Percentiles rank a stretch among this genome's conserved stretches.
Conservation (phyloP, 2,888 invertebrate genomes). For the Nyleta sp. region DNA sequence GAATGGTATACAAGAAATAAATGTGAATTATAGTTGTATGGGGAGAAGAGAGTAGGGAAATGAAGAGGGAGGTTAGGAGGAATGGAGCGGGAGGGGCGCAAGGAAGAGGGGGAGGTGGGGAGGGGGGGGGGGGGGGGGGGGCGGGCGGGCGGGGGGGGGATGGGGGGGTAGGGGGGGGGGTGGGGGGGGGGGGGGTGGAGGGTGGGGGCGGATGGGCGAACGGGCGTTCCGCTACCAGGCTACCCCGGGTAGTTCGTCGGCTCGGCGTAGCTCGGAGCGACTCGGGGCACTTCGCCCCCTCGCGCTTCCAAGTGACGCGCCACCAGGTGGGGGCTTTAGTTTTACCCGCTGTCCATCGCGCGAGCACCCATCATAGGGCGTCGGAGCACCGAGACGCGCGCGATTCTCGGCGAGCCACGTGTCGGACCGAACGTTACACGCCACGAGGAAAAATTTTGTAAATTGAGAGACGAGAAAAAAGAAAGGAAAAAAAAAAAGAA, state of each 20-base stretch:
- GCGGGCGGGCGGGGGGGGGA: no score
- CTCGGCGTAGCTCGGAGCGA: constrained; percentile 70
- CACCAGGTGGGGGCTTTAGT: constrained; percentile 55
- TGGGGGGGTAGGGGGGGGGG: no score
- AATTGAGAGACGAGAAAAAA: not conserved
- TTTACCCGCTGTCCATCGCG: constrained; percentile 68
- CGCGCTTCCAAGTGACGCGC: constrained; percentile 37
- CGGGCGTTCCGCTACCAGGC: constrained; percentile 64
- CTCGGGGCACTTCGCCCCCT: constrained; percentile 63
- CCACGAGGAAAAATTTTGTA: not conserved
- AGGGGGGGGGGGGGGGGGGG: no score
- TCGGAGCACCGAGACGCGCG: constrained; percentile 77
- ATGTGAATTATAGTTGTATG: no score
- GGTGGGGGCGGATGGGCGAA: constrained; percentile 55
- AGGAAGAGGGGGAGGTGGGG: no score
- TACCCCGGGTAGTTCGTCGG: constrained; percentile 66
- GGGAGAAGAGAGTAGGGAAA: no score
- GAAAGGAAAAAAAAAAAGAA: no score
- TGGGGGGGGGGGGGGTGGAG: constrained; percentile 11
- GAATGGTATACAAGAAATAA: no score
- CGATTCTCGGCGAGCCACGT: constrained; percentile 59
- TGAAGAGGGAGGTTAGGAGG: no score
- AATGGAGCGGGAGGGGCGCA: no score
- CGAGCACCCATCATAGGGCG: constrained; percentile 77
- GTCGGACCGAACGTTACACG: constrained; percentile 48